Conservation (phyloP, 2,797 vertebrate genomes). For the Megalops cyprinoides region DNA sequence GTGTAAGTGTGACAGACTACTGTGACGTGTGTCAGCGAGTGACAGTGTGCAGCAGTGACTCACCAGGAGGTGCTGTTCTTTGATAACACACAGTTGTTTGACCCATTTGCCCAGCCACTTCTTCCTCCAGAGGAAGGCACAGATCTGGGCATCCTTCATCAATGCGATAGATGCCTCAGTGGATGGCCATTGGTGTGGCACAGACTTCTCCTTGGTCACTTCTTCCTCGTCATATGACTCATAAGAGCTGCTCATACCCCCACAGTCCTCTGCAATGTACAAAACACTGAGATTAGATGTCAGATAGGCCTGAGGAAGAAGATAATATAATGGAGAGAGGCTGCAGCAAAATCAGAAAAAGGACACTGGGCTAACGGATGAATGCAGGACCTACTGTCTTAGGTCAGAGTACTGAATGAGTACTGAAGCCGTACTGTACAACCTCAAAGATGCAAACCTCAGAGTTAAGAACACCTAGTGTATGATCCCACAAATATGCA, state of each 20-base stretch:
- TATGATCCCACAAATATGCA: too few species aligned
- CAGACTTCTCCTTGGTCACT: conserved; percentile 80
- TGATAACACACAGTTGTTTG: conserved; percentile 96
- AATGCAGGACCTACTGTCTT: too few species aligned
- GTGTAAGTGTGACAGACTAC: too few species aligned
- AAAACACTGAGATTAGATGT: conserved; percentile 38
- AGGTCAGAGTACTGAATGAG: too few species aligned
- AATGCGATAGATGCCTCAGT: conserved; percentile 95
- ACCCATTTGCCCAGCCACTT: conserved; percentile 99
- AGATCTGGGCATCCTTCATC: conserved; percentile 94
- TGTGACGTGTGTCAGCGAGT: conserved; percentile 18
- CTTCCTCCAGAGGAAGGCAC: conserved; percentile 98
- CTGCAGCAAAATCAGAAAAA: too few species aligned
- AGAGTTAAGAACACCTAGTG: too few species aligned
- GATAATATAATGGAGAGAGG: too few species aligned
- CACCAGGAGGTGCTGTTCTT: conserved; percentile 89
- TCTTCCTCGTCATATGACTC: conserved; percentile 98
- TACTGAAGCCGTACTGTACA: too few species aligned
- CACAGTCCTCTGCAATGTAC: conserved; percentile 89
- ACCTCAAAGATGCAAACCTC: too few species aligned
- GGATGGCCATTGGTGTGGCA: conserved; percentile 94
- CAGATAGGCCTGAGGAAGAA: not conserved
- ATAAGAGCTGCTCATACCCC: conserved; percentile 93
- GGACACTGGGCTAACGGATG: too few species aligned
- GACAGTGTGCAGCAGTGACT: conserved; percentile 47